phyloP scores from a whole-genome alignment of 2,888 invertebrate genomes.

The Acanthococcus lagerstroemiae region DNA sequence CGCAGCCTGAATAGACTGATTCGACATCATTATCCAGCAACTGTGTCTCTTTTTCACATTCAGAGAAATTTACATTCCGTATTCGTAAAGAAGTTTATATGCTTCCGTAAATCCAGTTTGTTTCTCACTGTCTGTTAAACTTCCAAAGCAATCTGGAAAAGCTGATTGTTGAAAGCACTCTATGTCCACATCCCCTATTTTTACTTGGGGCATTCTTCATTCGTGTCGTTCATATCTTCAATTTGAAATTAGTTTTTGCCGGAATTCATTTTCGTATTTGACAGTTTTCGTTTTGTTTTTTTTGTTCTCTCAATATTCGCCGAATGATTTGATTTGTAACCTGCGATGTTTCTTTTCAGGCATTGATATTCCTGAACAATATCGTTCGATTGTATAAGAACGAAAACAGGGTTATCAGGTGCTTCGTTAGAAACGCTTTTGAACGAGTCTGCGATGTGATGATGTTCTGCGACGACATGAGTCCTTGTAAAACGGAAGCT shows the following conservation, averaged over 20 bases:
- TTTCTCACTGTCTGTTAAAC: too few species aligned
- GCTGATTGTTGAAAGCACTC: too few species aligned
- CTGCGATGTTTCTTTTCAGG: constrained; percentile 36
- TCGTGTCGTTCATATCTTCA: too few species aligned
- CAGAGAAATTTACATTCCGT: too few species aligned
- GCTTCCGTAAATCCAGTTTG: too few species aligned
- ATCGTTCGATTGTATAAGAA: constrained; percentile 33
- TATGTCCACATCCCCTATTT: too few species aligned
- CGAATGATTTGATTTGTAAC: neutral
- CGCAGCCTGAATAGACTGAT: too few species aligned
- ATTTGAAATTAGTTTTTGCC: neutral
- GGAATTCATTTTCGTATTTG: neutral
- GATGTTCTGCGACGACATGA: constrained; percentile 39
- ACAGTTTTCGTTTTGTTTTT: neutral
- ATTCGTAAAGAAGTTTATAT: too few species aligned
- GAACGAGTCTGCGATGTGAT: constrained; percentile 38
- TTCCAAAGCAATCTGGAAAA: too few species aligned
- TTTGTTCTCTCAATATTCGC: neutral
- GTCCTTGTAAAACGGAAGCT: constrained; percentile 36
- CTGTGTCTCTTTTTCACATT: too few species aligned
- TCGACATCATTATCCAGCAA: too few species aligned
- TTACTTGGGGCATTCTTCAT: too few species aligned
- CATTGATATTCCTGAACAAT: constrained; percentile 38
- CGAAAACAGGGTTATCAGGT: constrained; percentile 35
- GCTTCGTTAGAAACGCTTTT: constrained; percentile 36